Evolutionary conservation across 2,113 vertebrate genomes (phyloP).

Genomic region (Hystrix cristata): DNA sequence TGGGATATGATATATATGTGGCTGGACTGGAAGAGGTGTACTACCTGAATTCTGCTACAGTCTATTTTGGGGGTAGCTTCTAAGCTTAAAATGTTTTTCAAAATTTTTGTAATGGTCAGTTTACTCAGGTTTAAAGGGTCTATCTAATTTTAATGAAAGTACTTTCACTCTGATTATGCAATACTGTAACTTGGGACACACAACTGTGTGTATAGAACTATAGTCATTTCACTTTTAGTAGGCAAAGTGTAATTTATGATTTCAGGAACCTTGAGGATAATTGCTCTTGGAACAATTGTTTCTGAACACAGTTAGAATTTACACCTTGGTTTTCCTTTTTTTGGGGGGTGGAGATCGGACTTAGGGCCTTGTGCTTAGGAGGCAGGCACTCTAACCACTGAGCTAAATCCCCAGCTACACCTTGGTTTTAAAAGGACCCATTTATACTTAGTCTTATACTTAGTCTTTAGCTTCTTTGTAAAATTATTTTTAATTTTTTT

Average conservation of each 20-base stretch:
- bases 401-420: not conserved
- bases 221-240: constrained; percentile 27
- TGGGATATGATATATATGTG: not conserved
- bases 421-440: not conserved
- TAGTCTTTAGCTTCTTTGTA: not conserved
- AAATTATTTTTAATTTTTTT: not conserved
- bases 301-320: not conserved
- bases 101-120: constrained; percentile 38
- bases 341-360: too few species aligned
- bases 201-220: not conserved
- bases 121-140: constrained; percentile 18
- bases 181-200: constrained; percentile 6
- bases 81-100: not conserved
- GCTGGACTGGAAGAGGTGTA: not conserved
- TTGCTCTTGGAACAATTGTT: not conserved
- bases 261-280: constrained; percentile 13
- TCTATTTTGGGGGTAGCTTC: constrained; percentile 21
- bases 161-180: constrained; percentile 55
- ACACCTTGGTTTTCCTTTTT: not conserved
- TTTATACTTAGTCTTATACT: not conserved
- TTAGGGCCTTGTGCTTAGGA: too few species aligned
- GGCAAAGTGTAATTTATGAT: constrained; percentile 18
- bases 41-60: not conserved
- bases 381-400: too few species aligned
- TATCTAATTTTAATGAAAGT: constrained; percentile 52